Percentiles rank a stretch among this genome's conserved stretches.
Conservation (phyloP, 2,888 invertebrate species). For the Ennomos erosarius region DNA sequence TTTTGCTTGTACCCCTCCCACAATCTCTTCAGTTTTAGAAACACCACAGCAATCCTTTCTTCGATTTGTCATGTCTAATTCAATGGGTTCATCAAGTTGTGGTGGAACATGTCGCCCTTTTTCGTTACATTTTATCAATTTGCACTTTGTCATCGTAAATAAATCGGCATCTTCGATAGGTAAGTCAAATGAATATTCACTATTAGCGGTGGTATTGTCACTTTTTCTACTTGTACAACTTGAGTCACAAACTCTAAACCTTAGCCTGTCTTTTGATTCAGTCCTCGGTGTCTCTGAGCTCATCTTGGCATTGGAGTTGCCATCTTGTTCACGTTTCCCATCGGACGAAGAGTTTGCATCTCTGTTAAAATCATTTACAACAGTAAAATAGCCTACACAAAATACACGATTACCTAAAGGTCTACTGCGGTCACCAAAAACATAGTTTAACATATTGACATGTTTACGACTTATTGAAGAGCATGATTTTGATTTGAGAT, state of each 20-base stretch:
- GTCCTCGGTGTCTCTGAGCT: conserved; percentile 6
- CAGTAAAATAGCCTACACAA: conserved; percentile 69
- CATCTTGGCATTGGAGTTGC: conserved; percentile 39
- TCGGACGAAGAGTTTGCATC: conserved; percentile 17
- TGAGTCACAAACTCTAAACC: conserved; percentile 50
- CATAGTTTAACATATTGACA: conserved; percentile 60
- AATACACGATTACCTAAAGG: conserved; percentile 59
- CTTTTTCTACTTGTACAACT: conserved; percentile 47
- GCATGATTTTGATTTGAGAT: conserved; percentile 56
- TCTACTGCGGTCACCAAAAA: conserved; percentile 56
- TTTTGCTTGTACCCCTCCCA: conserved; percentile 58
- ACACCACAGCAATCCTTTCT: conserved; percentile 56
- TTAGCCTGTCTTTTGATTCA: conserved; percentile 38
- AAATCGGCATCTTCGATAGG: conserved; percentile 47
- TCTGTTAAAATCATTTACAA: conserved; percentile 53
- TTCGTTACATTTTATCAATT: conserved; percentile 53
- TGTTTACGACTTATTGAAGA: conserved; percentile 47
- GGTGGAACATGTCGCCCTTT: conserved; percentile 51
- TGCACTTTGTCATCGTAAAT: conserved; percentile 60
- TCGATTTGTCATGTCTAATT: conserved; percentile 55
- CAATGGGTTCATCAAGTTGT: conserved; percentile 56
- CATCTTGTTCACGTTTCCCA: conserved; percentile 10
- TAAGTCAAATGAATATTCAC: conserved; percentile 54
- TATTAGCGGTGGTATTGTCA: conserved; percentile 37
- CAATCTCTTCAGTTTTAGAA: conserved; percentile 57